Conservation (phyloP, 2,888 invertebrate species). For the Drosophila gaucha region DNA sequence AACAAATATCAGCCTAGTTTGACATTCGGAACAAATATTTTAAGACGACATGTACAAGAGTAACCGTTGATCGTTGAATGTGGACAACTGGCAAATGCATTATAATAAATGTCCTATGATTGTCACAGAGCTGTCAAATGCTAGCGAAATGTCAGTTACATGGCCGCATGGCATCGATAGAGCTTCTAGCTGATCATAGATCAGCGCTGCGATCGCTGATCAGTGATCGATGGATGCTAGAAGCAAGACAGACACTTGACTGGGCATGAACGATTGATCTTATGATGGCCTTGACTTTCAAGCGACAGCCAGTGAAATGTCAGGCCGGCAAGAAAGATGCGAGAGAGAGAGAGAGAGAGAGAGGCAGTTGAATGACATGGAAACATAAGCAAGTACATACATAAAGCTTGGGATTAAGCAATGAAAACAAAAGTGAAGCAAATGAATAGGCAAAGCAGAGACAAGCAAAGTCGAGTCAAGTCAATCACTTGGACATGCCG, state of each 20-base stretch:
- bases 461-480: constrained; percentile 36
- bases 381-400: constrained; percentile 15
- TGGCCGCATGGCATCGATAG: constrained; percentile 54
- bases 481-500: constrained; percentile 66
- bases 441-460: constrained; percentile 39
- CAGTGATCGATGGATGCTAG: constrained; percentile 40
- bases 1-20: constrained; percentile 5
- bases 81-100: constrained; percentile 43
- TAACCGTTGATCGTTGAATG: constrained; percentile 23
- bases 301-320: constrained; percentile 53
- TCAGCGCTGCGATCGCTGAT: constrained; percentile 36
- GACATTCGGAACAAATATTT: constrained; percentile 26
- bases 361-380: constrained; percentile 43
- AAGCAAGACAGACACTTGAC: constrained; percentile 48
- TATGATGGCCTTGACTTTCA: constrained; percentile 69
- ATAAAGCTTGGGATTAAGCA: constrained; percentile 16
- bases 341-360: neutral
- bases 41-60: neutral
- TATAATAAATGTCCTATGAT: constrained; percentile 75
- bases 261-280: constrained; percentile 37
- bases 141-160: constrained; percentile 68
- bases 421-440: constrained; percentile 35
- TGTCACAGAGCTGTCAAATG: constrained; percentile 67
- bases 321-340: constrained; percentile 29
- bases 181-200: constrained; percentile 46